phyloP scores from a whole-genome alignment of 2,113 vertebrate species.

The Gracilinanus agilis region DNA sequence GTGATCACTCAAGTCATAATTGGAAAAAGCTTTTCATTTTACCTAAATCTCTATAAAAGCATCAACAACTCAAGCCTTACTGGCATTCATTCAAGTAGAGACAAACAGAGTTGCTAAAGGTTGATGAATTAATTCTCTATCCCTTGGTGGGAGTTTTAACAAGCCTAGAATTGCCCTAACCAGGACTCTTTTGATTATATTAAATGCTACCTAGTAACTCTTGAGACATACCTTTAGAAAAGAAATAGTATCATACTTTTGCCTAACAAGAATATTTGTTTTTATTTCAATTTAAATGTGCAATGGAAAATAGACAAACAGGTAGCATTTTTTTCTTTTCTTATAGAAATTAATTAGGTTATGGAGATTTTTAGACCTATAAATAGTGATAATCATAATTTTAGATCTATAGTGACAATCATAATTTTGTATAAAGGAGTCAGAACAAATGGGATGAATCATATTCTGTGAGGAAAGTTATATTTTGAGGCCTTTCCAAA shows the following conservation, averaged over 20 bases:
- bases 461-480: constrained; percentile 36
- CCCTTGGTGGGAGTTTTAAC: not conserved
- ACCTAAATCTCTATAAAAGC: constrained; percentile 35
- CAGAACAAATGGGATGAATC: constrained; percentile 21
- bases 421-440: constrained; percentile 46
- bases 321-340: constrained; percentile 22
- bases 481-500: constrained; percentile 19
- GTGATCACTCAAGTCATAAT: not conserved
- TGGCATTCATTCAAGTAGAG: not conserved
- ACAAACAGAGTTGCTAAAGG: constrained; percentile 18
- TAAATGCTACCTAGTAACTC: constrained; percentile 37
- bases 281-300: constrained; percentile 16
- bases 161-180: constrained; percentile 36
- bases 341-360: constrained; percentile 34
- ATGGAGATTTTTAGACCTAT: constrained; percentile 20
- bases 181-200: constrained; percentile 5
- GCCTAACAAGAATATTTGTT: constrained; percentile 39
- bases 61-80: not conserved
- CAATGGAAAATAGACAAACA: constrained; percentile 46
- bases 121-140: constrained; percentile 26
- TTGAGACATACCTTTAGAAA: constrained; percentile 20
- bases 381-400: constrained; percentile 1
- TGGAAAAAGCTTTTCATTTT: not conserved
- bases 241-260: constrained; percentile 13
- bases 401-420: constrained; percentile 17